Evolutionary conservation across 2,797 vertebrate genomes (phyloP), one percentile per base, ranked within the genome.

Genomic region (Aselliscus stoliczkanus): DNA sequence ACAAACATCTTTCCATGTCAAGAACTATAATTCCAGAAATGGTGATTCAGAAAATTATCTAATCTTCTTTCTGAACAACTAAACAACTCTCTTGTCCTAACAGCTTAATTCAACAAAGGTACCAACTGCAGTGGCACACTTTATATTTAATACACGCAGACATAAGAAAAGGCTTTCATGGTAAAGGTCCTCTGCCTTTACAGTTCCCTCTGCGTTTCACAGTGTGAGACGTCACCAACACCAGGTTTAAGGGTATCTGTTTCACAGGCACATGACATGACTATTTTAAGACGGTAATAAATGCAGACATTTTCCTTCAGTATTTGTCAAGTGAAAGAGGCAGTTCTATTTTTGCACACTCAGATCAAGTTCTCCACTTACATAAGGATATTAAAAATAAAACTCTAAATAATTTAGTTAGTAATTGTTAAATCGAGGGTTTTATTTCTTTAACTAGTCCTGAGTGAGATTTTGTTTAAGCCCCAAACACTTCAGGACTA

Each of bases 261-360:
- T 93, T 94, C 91, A 85, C 20, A 87, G n/a, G 67, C 90, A 92
- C 54, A 86, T 95, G 67, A 76, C 44, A 56, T 34, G 69, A 37
- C 89, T 97, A 97, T 96, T 97, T 98, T 97, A 95, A 93, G 94
- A 87, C 34, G 54, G 73, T 85, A 96, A 81, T 79, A 94, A 94
- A 87, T 4, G 25, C 54, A 93, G 37, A 47, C 34, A 58, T 52
- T 82, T 96, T 90, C 70, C 88, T 95, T 75, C 34, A 93, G 84
- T 58, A 76, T 88, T 76, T 96, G 93, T 79, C 88, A 96, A 90
- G 69, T 77, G 29, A 93, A 96, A 83, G 67, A 77, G 62, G 72
- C 27, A 58, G 70, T 88, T 97, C 95, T 97, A 96, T 97, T 92
- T 98, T 93, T 94, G 67, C 5, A 96, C 5, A 96, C 67, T 65